Evolutionary conservation across 2,888 invertebrate genomes (phyloP).

Genomic region (Cerceris ruficornis): DNA sequence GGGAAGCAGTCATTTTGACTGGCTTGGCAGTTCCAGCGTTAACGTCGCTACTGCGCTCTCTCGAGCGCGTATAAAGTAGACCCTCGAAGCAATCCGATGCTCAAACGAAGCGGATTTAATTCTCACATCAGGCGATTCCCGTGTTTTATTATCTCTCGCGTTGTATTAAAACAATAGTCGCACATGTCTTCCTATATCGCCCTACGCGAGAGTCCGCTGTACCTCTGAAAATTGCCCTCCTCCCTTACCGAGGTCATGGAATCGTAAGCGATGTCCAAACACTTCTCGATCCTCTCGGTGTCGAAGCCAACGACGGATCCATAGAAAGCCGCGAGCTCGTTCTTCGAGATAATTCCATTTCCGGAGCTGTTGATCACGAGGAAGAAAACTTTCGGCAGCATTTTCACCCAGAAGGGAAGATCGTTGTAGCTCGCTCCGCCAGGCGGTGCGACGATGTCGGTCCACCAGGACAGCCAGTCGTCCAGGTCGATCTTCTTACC

Average conservation of each 20-base stretch:
- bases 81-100: too few relatives aligned
- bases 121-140: too few relatives aligned
- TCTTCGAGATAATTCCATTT: constrained; percentile 86
- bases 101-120: too few relatives aligned
- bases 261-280: constrained; percentile 87
- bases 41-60: too few relatives aligned
- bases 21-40: too few relatives aligned
- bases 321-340: constrained; percentile 87
- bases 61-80: too few relatives aligned
- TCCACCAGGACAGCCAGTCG: constrained; percentile 89
- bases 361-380: constrained; percentile 81
- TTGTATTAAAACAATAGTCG: too few relatives aligned
- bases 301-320: constrained; percentile 87
- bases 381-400: constrained; percentile 83
- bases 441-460: constrained; percentile 82
- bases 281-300: constrained; percentile 85
- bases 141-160: too few relatives aligned
- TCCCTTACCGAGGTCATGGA: constrained; percentile 88
- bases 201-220: too few relatives aligned
- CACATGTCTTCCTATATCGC: too few relatives aligned
- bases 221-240: too few relatives aligned
- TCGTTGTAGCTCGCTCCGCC: constrained; percentile 84
- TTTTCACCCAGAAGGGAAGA: constrained; percentile 89
- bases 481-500: constrained; percentile 83
- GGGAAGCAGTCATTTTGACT: too few relatives aligned